Percentiles rank a stretch among this genome's conserved stretches.
These are phyloP conservation scores for Adelognathus sp. DNA, from an alignment of 2,888 invertebrate genomes.

Conservation along the genomic window DNA sequence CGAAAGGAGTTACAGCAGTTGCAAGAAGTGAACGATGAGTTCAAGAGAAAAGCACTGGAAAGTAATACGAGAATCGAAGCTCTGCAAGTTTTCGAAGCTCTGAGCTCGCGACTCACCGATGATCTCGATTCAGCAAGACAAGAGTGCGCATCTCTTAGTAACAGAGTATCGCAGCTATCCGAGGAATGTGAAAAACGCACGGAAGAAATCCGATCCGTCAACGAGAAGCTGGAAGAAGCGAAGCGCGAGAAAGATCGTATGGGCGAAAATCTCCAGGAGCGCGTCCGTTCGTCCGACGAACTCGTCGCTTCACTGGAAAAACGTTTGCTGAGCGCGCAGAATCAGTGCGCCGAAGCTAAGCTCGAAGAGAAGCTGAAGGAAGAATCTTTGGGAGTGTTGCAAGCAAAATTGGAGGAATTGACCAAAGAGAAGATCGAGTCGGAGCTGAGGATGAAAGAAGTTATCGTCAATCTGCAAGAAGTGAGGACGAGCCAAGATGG, in stretches of 20 bases:
- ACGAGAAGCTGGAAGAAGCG: constrained; percentile 11
- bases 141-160: constrained; percentile 12
- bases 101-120: not conserved
- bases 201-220: not conserved
- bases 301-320: constrained; percentile 37
- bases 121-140: not conserved
- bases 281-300: constrained; percentile 20
- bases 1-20: constrained; percentile 40
- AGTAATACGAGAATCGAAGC: not conserved
- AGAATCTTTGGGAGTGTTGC: constrained; percentile 58
- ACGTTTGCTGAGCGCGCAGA: constrained; percentile 54
- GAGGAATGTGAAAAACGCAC: constrained; percentile 5
- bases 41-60: not conserved
- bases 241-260: constrained; percentile 26
- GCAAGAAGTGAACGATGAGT: constrained; percentile 25
- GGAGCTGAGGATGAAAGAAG: constrained; percentile 70
- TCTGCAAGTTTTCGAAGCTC: not conserved
- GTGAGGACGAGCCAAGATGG: constrained; percentile 67
- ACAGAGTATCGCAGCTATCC: constrained; percentile 1
- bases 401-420: constrained; percentile 61
- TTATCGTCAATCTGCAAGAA: constrained; percentile 70
- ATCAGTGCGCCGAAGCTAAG: constrained; percentile 51
- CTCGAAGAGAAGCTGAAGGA: constrained; percentile 64
- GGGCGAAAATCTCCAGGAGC: constrained; percentile 8
- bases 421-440: constrained; percentile 63